phyloP scores from a whole-genome alignment of 2,113 vertebrate genomes.

The Opisthocomus hoazin region DNA sequence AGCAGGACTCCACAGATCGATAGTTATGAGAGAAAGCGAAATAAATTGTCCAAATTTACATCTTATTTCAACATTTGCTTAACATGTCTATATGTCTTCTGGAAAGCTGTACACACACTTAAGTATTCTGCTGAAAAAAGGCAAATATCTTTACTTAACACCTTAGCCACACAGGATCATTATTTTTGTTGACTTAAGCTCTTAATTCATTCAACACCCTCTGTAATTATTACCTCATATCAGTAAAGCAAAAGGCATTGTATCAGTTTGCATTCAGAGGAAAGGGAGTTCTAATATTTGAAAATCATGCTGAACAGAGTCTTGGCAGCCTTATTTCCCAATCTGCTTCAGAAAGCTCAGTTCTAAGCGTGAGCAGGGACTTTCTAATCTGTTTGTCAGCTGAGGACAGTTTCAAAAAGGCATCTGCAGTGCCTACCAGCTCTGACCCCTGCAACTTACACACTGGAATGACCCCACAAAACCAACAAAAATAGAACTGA shows the following conservation, averaged over 20 bases:
- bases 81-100: not conserved
- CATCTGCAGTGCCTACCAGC: not conserved
- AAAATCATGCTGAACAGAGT: not conserved
- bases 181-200: not conserved
- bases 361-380: not conserved
- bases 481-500: not conserved
- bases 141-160: not conserved
- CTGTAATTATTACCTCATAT: not conserved
- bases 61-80: not conserved
- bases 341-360: slow-evolving; percentile 15
- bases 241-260: not conserved
- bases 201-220: not conserved
- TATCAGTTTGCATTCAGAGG: not conserved
- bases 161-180: not conserved
- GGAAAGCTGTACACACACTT: not conserved
- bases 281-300: slow-evolving; percentile 1
- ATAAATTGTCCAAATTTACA: not conserved
- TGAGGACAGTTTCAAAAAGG: not conserved
- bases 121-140: not conserved
- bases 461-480: not conserved
- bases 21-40: not conserved
- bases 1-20: not conserved
- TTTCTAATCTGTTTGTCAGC: slow-evolving; percentile 18
- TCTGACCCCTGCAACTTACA: not conserved
- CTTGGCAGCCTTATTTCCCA: not conserved